Conservation (phyloP, 1,140 invertebrate genomes). For the Ceratosolen fusciceps region DNA sequence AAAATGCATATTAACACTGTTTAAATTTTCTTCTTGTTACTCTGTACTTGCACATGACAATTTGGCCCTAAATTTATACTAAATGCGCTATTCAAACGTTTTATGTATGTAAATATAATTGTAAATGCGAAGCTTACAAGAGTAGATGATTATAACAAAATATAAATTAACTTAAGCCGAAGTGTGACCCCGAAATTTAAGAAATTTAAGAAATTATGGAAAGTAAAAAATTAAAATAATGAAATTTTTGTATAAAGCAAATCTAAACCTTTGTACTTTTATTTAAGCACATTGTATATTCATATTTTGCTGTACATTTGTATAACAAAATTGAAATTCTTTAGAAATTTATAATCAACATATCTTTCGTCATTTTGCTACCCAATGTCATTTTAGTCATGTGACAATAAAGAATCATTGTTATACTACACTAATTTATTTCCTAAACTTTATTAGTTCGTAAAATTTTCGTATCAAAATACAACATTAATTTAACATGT, state of each 20-base stretch:
- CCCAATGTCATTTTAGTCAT: constrained; percentile 58
- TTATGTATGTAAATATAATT: constrained; percentile 46
- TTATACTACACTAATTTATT: constrained; percentile 39
- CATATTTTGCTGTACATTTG: constrained; percentile 40
- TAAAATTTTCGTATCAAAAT: constrained; percentile 39
- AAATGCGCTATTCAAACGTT: constrained; percentile 25
- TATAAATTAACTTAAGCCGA: constrained; percentile 38
- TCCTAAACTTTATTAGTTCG: constrained; percentile 34
- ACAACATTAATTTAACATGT: constrained; percentile 21
- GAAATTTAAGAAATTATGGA: constrained; percentile 13
- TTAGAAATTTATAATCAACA: constrained; percentile 58
- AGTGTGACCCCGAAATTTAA: constrained; percentile 14
- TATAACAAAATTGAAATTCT: constrained; percentile 55
- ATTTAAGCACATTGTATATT: constrained; percentile 42
- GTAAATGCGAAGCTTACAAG: constrained; percentile 38
- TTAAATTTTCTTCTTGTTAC: constrained; percentile 35
- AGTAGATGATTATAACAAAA: constrained; percentile 35
- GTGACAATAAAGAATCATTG: constrained; percentile 62
- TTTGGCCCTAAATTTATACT: constrained; percentile 36
- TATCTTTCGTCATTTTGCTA: constrained; percentile 50
- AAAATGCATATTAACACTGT: constrained; percentile 31
- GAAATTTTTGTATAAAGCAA: constrained; percentile 44
- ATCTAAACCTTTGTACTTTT: constrained; percentile 36
- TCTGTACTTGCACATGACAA: constrained; percentile 24
- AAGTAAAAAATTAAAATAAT: not conserved